Percentiles rank a stretch among this genome's conserved stretches.
Evolutionary conservation across 2,113 vertebrate species (phyloP).

Genomic region (Gorsachius goisagi): DNA sequence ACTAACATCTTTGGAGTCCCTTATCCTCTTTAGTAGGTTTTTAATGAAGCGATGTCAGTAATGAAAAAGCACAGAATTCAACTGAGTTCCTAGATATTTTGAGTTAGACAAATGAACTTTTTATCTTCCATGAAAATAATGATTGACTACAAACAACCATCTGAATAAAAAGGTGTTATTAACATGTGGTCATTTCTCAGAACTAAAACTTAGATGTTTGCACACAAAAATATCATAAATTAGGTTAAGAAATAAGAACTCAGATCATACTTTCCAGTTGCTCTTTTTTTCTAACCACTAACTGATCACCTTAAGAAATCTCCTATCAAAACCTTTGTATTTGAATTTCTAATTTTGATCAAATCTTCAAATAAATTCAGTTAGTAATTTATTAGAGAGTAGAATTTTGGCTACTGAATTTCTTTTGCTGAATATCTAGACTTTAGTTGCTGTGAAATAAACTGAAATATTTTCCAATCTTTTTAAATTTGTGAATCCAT

Average conservation of each 20-base stretch:
- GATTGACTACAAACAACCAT: neutral
- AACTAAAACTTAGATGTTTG: neutral
- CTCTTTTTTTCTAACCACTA: neutral
- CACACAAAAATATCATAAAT: neutral
- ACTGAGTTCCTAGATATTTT: neutral
- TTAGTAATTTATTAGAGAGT: neutral
- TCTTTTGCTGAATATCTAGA: neutral
- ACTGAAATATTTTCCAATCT: neutral
- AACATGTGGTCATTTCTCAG: neutral
- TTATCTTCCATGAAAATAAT: neutral
- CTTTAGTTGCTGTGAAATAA: neutral
- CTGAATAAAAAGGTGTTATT: neutral
- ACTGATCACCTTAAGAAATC: neutral
- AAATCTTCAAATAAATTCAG: neutral
- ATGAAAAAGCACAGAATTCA: neutral
- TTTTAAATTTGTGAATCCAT: neutral
- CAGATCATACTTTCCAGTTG: neutral
- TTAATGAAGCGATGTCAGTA: neutral
- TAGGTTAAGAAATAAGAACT: neutral
- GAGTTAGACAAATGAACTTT: neutral
- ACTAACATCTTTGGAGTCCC: neutral
- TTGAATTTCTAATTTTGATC: neutral
- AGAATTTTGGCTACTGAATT: neutral
- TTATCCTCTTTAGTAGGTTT: neutral
- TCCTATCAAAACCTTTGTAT: neutral